phyloP scores from a whole-genome alignment of 2,797 vertebrate genomes.

The Danio aesculapii region DNA sequence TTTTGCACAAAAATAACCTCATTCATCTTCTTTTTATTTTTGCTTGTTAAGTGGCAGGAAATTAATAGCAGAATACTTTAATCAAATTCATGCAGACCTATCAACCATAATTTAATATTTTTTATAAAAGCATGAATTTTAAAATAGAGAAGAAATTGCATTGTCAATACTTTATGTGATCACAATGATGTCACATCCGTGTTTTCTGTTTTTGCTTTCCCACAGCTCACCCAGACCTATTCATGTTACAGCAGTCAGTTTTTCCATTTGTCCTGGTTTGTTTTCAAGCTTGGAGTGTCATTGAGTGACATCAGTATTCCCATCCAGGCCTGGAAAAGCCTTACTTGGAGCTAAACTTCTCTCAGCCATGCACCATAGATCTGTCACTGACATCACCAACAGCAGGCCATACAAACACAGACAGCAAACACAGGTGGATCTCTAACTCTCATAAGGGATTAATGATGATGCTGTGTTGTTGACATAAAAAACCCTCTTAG shows the following conservation, averaged over 20 bases:
- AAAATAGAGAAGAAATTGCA: accelerated
- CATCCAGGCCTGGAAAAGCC: conserved; percentile 44
- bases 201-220: conserved; percentile 27
- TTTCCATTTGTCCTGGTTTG: conserved; percentile 38
- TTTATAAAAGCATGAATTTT: background rate
- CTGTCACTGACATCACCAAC: conserved; percentile 49
- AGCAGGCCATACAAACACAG: conserved; percentile 50
- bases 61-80: background rate
- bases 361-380: conserved; percentile 34
- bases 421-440: conserved; percentile 39
- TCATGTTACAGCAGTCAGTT: conserved; percentile 38
- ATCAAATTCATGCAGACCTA: background rate
- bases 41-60: background rate
- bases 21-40: background rate
- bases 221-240: conserved; percentile 25
- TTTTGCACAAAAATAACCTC: background rate
- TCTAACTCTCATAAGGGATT: conserved; percentile 21
- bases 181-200: background rate
- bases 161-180: background rate
- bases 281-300: conserved; percentile 53
- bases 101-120: background rate
- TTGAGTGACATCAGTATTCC: conserved; percentile 42
- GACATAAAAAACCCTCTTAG: conserved; percentile 55
- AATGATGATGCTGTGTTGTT: conserved; percentile 48
- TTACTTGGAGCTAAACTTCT: conserved; percentile 40